A percentile compares a stretch with the other conserved stretches of the same genome.
phyloP scores from a whole-genome alignment of 1,140 invertebrate genomes.

The Lepidotrigona ventralis region DNA sequence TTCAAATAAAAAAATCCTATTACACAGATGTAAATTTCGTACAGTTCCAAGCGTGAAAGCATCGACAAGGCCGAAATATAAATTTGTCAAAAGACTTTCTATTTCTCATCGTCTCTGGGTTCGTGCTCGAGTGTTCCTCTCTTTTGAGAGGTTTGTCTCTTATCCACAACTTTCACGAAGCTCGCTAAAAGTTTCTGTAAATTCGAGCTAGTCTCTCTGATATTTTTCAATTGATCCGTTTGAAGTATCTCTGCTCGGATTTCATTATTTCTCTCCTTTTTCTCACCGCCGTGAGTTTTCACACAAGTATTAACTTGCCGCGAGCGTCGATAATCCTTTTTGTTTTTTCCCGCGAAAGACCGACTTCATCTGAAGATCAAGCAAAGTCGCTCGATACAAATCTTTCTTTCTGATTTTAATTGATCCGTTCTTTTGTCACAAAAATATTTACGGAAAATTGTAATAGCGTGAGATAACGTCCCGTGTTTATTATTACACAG shows the following conservation, averaged over 20 bases:
- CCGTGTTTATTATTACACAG: too few species aligned
- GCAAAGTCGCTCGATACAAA: neutral
- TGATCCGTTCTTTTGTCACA: neutral
- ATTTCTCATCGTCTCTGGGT: neutral
- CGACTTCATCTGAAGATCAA: neutral
- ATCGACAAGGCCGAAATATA: neutral
- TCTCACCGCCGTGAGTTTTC: neutral
- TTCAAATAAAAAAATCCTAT: neutral
- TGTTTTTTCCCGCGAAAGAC: neutral
- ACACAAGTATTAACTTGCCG: neutral
- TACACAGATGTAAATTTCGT: neutral
- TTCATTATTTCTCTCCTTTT: too few species aligned
- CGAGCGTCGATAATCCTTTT: neutral
- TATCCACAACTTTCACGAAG: neutral
- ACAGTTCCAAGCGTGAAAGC: neutral
- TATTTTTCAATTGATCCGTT: neutral
- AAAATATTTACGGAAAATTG: neutral
- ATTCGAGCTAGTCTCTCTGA: neutral
- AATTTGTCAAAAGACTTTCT: conserved; percentile 18
- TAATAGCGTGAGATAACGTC: neutral
- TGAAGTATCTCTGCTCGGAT: too few species aligned
- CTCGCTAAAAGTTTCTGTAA: neutral
- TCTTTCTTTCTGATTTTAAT: neutral
- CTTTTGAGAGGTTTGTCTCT: neutral
- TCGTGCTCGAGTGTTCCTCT: neutral